Percentiles rank a stretch among this genome's conserved stretches.
Conservation (phyloP, 2,113 vertebrate species). For the Myodes glareolus region DNA sequence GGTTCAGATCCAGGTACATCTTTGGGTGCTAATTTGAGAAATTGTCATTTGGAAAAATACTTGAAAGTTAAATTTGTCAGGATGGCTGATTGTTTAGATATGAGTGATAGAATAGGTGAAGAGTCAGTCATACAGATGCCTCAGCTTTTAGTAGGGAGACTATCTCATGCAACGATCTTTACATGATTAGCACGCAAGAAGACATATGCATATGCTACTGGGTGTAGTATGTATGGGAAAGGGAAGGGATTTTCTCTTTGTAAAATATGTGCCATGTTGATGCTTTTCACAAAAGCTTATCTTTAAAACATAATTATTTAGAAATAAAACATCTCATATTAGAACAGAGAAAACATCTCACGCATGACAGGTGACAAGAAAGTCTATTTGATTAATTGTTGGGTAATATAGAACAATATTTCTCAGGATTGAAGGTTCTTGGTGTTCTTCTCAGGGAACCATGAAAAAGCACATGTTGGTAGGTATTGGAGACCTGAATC, state of each 20-base stretch:
- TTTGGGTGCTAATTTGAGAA: conserved; percentile 41
- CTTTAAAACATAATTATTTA: conserved; percentile 19
- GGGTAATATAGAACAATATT: neutral
- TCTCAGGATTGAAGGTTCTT: neutral
- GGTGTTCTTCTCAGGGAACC: neutral
- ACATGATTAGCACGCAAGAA: neutral
- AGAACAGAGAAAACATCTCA: conserved; percentile 2
- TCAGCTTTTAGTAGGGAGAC: conserved; percentile 1
- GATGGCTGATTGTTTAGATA: neutral
- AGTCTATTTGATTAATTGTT: neutral
- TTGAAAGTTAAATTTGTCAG: conserved; percentile 36
- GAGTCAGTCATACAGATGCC: conserved; percentile 10
- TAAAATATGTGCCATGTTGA: neutral
- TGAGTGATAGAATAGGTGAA: neutral
- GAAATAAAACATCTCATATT: conserved; percentile 28
- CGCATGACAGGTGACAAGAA: neutral
- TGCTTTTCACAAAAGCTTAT: conserved; percentile 5
- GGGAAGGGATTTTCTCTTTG: neutral
- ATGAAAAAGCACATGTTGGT: neutral
- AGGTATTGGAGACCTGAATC: neutral
- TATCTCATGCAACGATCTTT: conserved; percentile 16
- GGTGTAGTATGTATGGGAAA: neutral
- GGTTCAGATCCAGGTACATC: neutral
- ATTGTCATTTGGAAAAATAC: conserved; percentile 16
- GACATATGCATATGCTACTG: neutral